These are phyloP conservation scores for Cynopterus brachyotis DNA, from an alignment of 2,113 vertebrate genomes.

Conservation along the genomic window DNA sequence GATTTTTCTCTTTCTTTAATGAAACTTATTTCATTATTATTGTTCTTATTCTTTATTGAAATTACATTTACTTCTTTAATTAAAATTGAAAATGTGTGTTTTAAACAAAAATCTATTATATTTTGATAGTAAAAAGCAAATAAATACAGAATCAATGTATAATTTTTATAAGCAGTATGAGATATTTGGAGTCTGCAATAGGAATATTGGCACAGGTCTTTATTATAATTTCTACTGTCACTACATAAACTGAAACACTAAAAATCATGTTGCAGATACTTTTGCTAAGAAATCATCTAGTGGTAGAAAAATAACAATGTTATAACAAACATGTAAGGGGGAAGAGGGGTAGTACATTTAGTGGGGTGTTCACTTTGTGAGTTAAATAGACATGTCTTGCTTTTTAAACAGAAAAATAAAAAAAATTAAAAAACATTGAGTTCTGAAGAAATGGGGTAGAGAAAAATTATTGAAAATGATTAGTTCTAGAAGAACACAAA, in stretches of 20 bases:
- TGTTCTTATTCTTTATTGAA: not conserved
- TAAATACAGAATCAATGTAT: not conserved
- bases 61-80: not conserved
- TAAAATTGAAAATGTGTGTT: not conserved
- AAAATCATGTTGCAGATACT: not conserved
- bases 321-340: too few relatives aligned
- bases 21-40: not conserved
- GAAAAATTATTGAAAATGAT: not conserved
- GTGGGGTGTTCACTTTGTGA: too few relatives aligned
- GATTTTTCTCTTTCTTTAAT: not conserved
- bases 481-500: not conserved
- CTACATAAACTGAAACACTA: not conserved
- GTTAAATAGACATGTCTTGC: not conserved
- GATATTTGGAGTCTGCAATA: not conserved
- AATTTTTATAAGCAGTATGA: not conserved
- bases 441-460: not conserved
- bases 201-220: not conserved
- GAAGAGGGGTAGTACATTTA: too few relatives aligned
- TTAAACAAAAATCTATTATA: not conserved
- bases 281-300: not conserved
- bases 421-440: not conserved
- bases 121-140: not conserved
- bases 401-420: constrained; percentile 6
- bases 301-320: not conserved
- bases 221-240: not conserved